phyloP scores from a whole-genome alignment of 2,113 vertebrate species.

The Myotis brandtii region DNA sequence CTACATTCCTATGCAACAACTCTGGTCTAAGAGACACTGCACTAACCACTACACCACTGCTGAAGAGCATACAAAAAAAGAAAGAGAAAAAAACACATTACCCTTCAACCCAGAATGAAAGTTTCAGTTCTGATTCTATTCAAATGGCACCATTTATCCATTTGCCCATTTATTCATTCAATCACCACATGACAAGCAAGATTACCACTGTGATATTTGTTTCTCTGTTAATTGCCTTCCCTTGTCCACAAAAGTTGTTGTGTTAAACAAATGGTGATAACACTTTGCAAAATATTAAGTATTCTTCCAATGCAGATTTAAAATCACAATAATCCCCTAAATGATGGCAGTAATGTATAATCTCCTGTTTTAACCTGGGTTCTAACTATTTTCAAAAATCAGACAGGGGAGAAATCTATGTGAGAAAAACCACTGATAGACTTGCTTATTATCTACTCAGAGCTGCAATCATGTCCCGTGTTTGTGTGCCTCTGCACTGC shows the following conservation, averaged over 20 bases:
- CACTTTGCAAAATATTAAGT: not conserved
- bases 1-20: too few relatives aligned
- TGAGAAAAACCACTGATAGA: not conserved
- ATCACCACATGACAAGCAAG: not conserved
- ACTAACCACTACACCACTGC: not conserved
- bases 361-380: not conserved
- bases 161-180: not conserved
- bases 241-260: not conserved
- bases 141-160: not conserved
- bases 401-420: not conserved
- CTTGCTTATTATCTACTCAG: not conserved
- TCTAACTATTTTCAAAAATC: constrained; percentile 28
- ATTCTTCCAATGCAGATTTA: constrained; percentile 11
- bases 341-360: not conserved
- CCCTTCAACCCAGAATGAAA: not conserved
- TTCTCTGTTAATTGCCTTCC: constrained; percentile 30
- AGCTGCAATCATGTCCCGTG: not conserved
- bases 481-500: not conserved
- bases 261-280: not conserved
- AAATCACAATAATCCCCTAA: not conserved
- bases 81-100: not conserved
- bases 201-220: not conserved
- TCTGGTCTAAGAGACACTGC: not conserved
- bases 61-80: not conserved
- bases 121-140: not conserved